Conservation (phyloP, 2,113 vertebrate genomes). For the Scophthalmus maximus region DNA sequence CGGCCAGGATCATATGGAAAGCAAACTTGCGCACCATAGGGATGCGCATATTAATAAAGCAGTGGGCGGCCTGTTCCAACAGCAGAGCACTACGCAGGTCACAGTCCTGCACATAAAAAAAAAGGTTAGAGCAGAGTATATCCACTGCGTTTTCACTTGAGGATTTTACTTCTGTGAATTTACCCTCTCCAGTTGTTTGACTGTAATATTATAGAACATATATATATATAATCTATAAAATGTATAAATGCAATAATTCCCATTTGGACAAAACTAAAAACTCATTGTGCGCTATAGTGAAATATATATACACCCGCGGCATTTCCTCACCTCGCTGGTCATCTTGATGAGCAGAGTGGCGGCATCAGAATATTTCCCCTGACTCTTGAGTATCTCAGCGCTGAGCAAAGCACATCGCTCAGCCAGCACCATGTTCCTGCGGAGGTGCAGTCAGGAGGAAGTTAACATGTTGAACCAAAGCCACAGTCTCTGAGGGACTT, state of each 20-base stretch:
- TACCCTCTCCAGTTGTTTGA: too few relatives aligned
- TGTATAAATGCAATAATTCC: too few relatives aligned
- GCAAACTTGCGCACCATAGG: conserved; percentile 99
- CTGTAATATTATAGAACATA: too few relatives aligned
- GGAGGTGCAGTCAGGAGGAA: neutral
- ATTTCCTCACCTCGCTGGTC: conserved; percentile 94
- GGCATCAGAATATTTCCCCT: conserved; percentile 95
- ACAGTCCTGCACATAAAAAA: conserved; percentile 86
- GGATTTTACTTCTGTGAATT: neutral
- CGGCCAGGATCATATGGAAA: conserved; percentile 98
- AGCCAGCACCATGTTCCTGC: conserved; percentile 94
- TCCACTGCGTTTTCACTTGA: neutral
- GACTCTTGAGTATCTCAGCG: conserved; percentile 97
- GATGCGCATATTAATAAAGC: conserved; percentile 97
- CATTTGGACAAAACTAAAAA: too few relatives aligned
- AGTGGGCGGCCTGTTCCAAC: conserved; percentile 96
- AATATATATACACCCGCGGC: too few relatives aligned
- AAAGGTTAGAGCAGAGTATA: neutral
- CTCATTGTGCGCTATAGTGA: too few relatives aligned
- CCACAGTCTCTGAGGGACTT: neutral
- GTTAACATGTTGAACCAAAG: neutral
- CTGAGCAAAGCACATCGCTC: conserved; percentile 96
- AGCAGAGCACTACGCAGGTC: conserved; percentile 96
- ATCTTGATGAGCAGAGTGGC: conserved; percentile 96
- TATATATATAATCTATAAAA: too few relatives aligned